phyloP scores from a whole-genome alignment of 2,888 invertebrate species.

The Ectropis crepuscularia region DNA sequence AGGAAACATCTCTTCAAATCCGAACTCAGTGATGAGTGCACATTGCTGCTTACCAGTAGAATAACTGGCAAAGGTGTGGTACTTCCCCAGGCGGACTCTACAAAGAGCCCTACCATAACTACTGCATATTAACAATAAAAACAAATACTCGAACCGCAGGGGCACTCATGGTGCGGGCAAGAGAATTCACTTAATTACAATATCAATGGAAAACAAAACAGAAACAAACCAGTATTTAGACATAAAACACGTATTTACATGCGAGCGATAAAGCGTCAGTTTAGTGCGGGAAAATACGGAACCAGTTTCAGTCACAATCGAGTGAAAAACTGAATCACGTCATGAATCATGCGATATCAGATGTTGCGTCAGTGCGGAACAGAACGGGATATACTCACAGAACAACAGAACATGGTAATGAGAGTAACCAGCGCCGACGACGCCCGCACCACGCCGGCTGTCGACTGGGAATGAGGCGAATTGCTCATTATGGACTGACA shows the following conservation, averaged over 20 bases:
- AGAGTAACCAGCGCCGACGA: constrained; percentile 1
- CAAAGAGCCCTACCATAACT: too few species aligned
- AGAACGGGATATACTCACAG: constrained; percentile 27
- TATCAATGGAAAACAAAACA: not conserved
- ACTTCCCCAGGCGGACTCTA: too few species aligned
- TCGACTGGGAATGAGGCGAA: constrained; percentile 18
- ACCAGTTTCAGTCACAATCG: constrained; percentile 1
- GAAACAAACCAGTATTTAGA: not conserved
- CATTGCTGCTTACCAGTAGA: too few species aligned
- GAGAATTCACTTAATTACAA: too few species aligned
- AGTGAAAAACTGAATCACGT: constrained; percentile 26
- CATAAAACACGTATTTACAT: not conserved
- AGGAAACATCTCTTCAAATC: too few species aligned
- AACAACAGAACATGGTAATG: constrained; percentile 18
- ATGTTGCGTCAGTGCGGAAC: constrained; percentile 17
- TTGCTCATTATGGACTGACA: not conserved
- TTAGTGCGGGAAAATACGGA: constrained; percentile 1
- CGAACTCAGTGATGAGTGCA: too few species aligned
- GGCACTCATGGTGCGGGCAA: too few species aligned
- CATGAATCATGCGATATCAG: constrained; percentile 25
- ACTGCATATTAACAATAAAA: too few species aligned
- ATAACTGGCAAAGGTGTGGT: too few species aligned
- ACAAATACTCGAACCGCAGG: too few species aligned
- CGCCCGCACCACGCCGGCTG: constrained; percentile 18
- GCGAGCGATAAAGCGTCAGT: not conserved